Conservation (phyloP, 2,888 invertebrate genomes). For the Troglohyphantes excavatus region DNA sequence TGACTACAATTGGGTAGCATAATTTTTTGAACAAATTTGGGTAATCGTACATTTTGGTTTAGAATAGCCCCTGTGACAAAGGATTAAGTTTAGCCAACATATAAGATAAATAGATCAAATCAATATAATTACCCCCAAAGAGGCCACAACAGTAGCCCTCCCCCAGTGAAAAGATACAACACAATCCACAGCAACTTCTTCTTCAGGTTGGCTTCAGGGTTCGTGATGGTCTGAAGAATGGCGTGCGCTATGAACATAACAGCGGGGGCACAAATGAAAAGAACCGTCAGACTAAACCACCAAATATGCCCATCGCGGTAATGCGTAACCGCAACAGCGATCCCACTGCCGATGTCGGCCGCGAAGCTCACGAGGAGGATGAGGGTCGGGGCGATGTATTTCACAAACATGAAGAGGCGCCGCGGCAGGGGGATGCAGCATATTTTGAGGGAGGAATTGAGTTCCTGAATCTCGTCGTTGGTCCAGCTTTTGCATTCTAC, state of each 20-base stretch:
- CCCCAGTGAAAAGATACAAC: slow-evolving; percentile 70
- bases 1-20: too few species aligned
- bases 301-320: slow-evolving; percentile 69
- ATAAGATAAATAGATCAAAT: too few species aligned
- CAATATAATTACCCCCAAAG: slow-evolving; percentile 67
- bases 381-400: slow-evolving; percentile 72
- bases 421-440: slow-evolving; percentile 75
- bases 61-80: background rate
- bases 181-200: slow-evolving; percentile 74
- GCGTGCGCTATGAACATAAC: slow-evolving; percentile 76
- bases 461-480: slow-evolving; percentile 65
- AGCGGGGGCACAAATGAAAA: slow-evolving; percentile 75
- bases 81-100: background rate
- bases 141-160: slow-evolving; percentile 71
- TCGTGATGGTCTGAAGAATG: slow-evolving; percentile 51
- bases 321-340: slow-evolving; percentile 69
- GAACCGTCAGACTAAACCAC: slow-evolving; percentile 75
- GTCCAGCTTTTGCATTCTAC: slow-evolving; percentile 64
- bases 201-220: slow-evolving; percentile 49
- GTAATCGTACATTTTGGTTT: too few species aligned
- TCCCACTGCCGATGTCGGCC: slow-evolving; percentile 77
- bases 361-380: slow-evolving; percentile 72
- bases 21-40: too few species aligned
- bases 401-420: slow-evolving; percentile 62
- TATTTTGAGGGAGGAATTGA: slow-evolving; percentile 72